These are phyloP conservation scores for Phallusia fumigata DNA, from an alignment of 23 tunicate species.

Conservation along the genomic window DNA sequence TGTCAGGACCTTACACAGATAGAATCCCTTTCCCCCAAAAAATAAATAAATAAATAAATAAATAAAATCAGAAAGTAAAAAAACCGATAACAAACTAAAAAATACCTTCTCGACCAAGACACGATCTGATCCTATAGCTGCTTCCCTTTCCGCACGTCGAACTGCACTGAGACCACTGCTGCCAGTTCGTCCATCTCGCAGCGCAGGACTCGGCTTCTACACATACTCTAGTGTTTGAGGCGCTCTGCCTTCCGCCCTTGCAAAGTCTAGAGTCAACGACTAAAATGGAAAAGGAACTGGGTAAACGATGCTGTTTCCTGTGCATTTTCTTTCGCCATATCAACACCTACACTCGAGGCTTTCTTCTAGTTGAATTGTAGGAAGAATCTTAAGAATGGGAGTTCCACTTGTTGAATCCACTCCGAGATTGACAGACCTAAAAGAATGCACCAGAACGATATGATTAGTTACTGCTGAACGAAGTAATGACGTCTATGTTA, in stretches of 20 bases:
- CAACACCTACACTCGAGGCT: not conserved
- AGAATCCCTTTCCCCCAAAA: too few relatives aligned
- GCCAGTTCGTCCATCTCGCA: slow-evolving; percentile 12
- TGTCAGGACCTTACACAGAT: too few relatives aligned
- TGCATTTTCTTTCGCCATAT: too few relatives aligned
- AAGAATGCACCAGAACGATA: too few relatives aligned
- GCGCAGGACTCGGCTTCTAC: not conserved
- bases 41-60: too few relatives aligned
- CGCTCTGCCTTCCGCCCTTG: not conserved
- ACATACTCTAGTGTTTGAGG: too few relatives aligned
- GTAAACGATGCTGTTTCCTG: too few relatives aligned
- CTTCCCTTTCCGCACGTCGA: slow-evolving; percentile 33
- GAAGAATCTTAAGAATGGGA: not conserved
- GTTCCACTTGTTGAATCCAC: not conserved
- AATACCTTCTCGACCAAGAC: not conserved
- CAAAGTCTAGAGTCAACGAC: not conserved
- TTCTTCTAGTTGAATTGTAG: not conserved
- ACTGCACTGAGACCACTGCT: slow-evolving; percentile 31
- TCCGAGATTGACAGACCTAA: not conserved
- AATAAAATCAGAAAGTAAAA: too few relatives aligned
- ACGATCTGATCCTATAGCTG: not conserved
- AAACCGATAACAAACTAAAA: too few relatives aligned
- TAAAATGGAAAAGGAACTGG: not conserved
- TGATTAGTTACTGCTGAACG: too few relatives aligned
- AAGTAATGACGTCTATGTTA: too few relatives aligned